Percentiles rank a stretch among this genome's conserved stretches.
Conservation (phyloP, 2,888 invertebrate genomes). For the Hydropsyche betteni region DNA sequence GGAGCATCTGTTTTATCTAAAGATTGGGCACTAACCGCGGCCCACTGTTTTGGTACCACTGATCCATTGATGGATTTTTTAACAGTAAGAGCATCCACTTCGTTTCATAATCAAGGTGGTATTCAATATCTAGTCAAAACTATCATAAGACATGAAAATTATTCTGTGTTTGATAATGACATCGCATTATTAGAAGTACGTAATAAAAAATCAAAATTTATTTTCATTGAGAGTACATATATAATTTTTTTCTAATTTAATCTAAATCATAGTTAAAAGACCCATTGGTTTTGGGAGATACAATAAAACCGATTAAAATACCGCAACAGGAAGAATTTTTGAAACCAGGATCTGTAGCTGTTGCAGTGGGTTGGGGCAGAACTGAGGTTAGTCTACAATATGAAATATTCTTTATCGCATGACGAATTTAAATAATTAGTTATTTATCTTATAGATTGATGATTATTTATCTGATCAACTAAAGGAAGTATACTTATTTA, state of each 20-base stretch:
- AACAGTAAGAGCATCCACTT: conserved; percentile 53
- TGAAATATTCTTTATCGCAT: not conserved
- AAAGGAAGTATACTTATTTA: conserved; percentile 65
- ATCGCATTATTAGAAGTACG: conserved; percentile 58
- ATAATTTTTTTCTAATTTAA: not conserved
- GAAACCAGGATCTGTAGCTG: conserved; percentile 53
- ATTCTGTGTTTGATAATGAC: conserved; percentile 57
- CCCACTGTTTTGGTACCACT: conserved; percentile 49
- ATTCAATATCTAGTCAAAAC: conserved; percentile 52
- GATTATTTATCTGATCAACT: conserved; percentile 65
- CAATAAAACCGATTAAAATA: conserved; percentile 54
- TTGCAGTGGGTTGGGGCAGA: conserved; percentile 57
- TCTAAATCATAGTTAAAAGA: conserved; percentile 37
- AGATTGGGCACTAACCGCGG: conserved; percentile 52
- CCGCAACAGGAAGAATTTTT: conserved; percentile 52
- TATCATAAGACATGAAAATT: conserved; percentile 56
- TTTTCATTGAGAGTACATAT: no score
- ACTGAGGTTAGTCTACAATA: conserved; percentile 53
- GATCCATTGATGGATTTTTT: conserved; percentile 41
- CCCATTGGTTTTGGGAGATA: conserved; percentile 53
- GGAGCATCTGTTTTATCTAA: conserved; percentile 51
- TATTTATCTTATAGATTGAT: conserved; percentile 58
- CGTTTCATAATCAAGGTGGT: conserved; percentile 50
- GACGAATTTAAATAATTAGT: conserved; percentile 9
- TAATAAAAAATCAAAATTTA: no score